Base-by-base conservation (phyloP, 2,113 vertebrate species). In the Coryphaenoides rupestris region DNA sequence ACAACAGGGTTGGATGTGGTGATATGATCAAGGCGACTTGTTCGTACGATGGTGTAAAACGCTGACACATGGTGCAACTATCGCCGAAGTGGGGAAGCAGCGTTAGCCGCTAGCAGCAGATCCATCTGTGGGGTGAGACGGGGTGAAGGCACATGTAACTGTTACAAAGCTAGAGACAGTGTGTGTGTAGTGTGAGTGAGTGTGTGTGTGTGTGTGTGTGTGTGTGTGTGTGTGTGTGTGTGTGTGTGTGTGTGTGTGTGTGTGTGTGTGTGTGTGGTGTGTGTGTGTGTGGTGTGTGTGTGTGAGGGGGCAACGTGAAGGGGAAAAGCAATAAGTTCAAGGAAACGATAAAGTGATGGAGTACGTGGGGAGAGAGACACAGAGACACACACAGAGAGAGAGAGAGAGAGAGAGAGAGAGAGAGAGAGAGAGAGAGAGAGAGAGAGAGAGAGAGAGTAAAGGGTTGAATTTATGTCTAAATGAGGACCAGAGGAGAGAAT, bases 401-500 rank as follows among this genome's bases (percentile, higher is more conserved):
- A 54, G 22, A 23, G 45, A 26, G 23, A 23, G 23, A 19, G 28
- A 33, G 28, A 33, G 17, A 19, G 54, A 46, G 2, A 26, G 55
- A 56, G 12, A 55, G 55, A 62, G 13, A 46, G 19, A 23, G 14
- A 19, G 14, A 62, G 21, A 49, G 23, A 49, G 50, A 62, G 47
- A 58, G 22, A 66, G 46, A 21, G 3, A 46, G 62, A 22, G 19
- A 9, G 56, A 62, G 58, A 63, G 49, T 47, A 75, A 65, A 61
- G 50, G 62, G 54, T 40, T 46, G 55, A 58, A 49, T 16, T 50
- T 50, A 50, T 50, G 47, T 17, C 23, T 50, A 28, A 3, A 63
- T 23, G 47, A 72, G 70, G 68, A 70, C 33, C 54, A 45, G 58
- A 55, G 10, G 62, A 15, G 61, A 58, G 66, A 76, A 55, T 72